Evolutionary conservation across 2,797 vertebrate species (phyloP).

Genomic region (Mionectes olivaceus): DNA sequence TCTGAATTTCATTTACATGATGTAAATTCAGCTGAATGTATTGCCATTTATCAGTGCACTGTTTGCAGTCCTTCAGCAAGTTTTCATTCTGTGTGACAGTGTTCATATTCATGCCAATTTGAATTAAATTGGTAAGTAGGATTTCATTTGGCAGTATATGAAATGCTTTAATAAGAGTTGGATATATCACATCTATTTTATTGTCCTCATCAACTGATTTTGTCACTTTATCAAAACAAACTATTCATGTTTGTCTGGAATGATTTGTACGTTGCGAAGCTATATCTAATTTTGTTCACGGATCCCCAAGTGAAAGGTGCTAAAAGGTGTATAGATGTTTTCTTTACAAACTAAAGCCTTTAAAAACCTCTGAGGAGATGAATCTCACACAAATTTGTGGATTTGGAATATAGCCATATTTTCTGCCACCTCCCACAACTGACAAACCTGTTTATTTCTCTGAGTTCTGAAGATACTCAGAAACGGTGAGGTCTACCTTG

Average conservation of each 20-base stretch:
- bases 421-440: not conserved
- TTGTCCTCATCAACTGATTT: constrained; percentile 49
- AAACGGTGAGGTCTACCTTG: not conserved
- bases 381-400: not conserved
- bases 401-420: not conserved
- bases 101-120: constrained; percentile 72
- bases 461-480: not conserved
- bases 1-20: constrained; percentile 35
- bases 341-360: not conserved
- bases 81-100: constrained; percentile 71
- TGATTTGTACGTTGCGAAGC: constrained; percentile 55
- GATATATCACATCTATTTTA: constrained; percentile 49
- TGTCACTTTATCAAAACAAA: constrained; percentile 60
- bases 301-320: not conserved
- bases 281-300: constrained; percentile 49
- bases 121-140: constrained; percentile 68
- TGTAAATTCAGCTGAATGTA: constrained; percentile 28
- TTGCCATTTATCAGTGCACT: constrained; percentile 54
- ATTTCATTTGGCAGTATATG: constrained; percentile 67
- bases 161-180: constrained; percentile 57
- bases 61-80: constrained; percentile 68
- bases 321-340: not conserved
- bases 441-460: not conserved
- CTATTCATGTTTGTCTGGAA: constrained; percentile 52
- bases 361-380: not conserved